A percentile compares a stretch with the other conserved stretches of the same genome.
Conservation (phyloP, 2,888 invertebrate species). For the Drosophila sordidula region DNA sequence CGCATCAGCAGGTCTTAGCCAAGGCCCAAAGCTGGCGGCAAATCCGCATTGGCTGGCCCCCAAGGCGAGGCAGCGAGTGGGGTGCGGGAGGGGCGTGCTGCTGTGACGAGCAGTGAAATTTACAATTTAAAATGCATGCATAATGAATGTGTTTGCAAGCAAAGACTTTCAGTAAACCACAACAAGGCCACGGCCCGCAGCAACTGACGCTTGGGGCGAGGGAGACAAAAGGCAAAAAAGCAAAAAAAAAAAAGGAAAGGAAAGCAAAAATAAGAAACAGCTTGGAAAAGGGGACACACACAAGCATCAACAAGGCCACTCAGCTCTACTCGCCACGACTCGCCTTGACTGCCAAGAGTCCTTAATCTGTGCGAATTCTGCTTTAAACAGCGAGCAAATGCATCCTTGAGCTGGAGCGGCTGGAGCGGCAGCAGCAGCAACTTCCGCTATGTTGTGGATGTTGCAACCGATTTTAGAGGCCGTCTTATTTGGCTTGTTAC, state of each 20-base stretch:
- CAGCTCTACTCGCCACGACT: slow-evolving; percentile 33
- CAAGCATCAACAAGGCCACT: slow-evolving; percentile 54
- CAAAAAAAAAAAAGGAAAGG: slow-evolving; percentile 4
- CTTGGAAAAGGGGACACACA: slow-evolving; percentile 29
- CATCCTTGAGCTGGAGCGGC: slow-evolving; percentile 2
- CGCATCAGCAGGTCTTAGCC: slow-evolving; percentile 69
- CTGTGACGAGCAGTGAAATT: slow-evolving; percentile 61
- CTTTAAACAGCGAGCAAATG: slow-evolving; percentile 31
- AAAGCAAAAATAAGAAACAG: slow-evolving; percentile 1
- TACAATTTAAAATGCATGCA: slow-evolving; percentile 78
- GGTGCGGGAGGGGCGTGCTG: neutral
- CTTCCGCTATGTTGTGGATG: slow-evolving; percentile 18
- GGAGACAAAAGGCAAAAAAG: slow-evolving; percentile 5
- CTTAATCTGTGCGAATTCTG: slow-evolving; percentile 64
- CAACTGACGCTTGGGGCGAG: slow-evolving; percentile 27
- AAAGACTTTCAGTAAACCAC: slow-evolving; percentile 59
- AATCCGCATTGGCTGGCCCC: slow-evolving; percentile 46
- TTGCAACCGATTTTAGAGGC: slow-evolving; percentile 29
- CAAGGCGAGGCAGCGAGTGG: neutral
- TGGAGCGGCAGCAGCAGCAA: slow-evolving; percentile 3
- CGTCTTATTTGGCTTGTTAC: slow-evolving; percentile 38
- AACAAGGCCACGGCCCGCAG: slow-evolving; percentile 52
- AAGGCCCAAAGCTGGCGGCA: slow-evolving; percentile 54
- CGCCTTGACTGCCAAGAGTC: slow-evolving; percentile 47
- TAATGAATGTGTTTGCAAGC: slow-evolving; percentile 72